phyloP scores from a whole-genome alignment of 2,888 invertebrate species.

The Xestia xanthographa region DNA sequence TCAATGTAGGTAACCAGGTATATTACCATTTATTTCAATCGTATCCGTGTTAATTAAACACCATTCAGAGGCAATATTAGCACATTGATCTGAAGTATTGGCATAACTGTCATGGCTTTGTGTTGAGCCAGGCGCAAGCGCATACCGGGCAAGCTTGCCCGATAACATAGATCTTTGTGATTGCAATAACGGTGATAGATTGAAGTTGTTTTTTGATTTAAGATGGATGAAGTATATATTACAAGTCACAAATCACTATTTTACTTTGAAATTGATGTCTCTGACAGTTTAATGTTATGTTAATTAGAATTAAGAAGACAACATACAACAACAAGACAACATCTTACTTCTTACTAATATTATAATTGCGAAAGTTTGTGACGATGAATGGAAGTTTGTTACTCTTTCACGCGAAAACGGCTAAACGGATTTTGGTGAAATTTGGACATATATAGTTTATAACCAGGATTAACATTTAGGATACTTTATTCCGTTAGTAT shows the following conservation, averaged over 20 bases:
- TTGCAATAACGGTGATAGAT: constrained; percentile 29
- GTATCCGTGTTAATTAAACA: constrained; percentile 53
- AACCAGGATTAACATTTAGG: no score
- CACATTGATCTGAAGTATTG: constrained; percentile 48
- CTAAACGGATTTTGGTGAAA: no score
- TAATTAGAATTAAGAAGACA: no score
- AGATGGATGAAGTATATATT: background rate
- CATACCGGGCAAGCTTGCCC: constrained; percentile 5
- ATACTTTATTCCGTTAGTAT: no score
- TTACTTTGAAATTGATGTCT: background rate
- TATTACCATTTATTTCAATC: constrained; percentile 26
- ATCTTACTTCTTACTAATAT: no score
- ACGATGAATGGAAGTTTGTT: no score
- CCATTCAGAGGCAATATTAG: constrained; percentile 26
- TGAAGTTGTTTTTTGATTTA: background rate
- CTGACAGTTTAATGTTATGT: background rate
- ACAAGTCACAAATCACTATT: background rate
- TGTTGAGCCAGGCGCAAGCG: constrained; percentile 38
- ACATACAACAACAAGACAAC: no score
- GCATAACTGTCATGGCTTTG: constrained; percentile 56
- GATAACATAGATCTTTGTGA: constrained; percentile 18
- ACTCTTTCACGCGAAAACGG: no score
- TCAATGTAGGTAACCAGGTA: background rate
- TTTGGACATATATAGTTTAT: no score
- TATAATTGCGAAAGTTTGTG: no score